Evolutionary conservation across 2,113 vertebrate genomes (phyloP), one percentile per base, ranked within the genome.

Genomic region (Erythrocercus mccallii): DNA sequence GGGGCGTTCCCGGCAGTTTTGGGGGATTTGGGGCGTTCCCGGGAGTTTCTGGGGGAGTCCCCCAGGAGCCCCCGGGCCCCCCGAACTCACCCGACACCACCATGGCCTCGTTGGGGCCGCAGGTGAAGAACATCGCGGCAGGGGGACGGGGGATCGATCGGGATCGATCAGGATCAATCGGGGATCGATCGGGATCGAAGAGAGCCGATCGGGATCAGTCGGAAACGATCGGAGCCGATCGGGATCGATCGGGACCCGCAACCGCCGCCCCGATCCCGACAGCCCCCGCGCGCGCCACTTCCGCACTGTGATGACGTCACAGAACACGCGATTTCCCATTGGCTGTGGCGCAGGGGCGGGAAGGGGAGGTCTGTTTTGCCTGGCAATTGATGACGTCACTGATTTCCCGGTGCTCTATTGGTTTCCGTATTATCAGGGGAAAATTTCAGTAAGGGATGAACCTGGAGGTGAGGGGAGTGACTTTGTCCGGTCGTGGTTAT

Each of bases 241-340:
- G 51, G 9, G 51, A 44, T 9, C 53, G 23, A 72, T 16, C 53
- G 18, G 21, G 11, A 23, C 21, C 25, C 50, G 20, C 40, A 22
- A 31, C 62, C 28, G 1, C 78, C 78, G 64, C 62, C 78, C 64
- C 28, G 14, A 68, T 68, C 78, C 64, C 64, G 14, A 28, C 64
- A 57, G 11, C 3, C 28, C n/a, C n/a, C 23, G 50, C 77, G 40
- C 33, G 9, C 38, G 61, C 40, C 12, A 37, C 50, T 66, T 56
- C 50, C 50, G 40, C 40, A 4, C 9, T 5, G 33, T 10, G 16
- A 27, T 66, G 77, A 66, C 77, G 50, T 37, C 33, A 66, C 10
- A 2, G 1, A 9, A 2, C 0, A 5, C 4, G 33, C 6, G 1
- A 1, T 3, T 20, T 56, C 4, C 40, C 21, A 80, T 66, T 66